Evolutionary conservation across 2,797 vertebrate genomes (phyloP).

Genomic region (Capromys pilorides): DNA sequence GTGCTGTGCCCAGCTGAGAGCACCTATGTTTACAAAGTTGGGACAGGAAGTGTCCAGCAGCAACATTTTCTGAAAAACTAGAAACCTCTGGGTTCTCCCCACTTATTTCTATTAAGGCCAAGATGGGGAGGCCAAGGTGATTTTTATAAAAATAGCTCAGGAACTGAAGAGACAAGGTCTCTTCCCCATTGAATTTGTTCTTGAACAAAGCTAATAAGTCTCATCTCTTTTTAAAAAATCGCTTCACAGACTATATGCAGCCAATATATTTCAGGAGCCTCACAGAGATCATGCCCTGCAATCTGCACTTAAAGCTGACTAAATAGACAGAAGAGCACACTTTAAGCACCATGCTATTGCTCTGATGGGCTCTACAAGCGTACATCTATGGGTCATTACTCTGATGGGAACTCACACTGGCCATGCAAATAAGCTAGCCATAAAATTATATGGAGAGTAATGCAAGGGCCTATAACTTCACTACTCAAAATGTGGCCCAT

Average conservation of each 20-base stretch:
- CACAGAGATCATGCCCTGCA: neutral
- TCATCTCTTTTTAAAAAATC: neutral
- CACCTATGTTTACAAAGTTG: neutral
- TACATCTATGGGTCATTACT: neutral
- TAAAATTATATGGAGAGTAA: neutral
- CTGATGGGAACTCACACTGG: neutral
- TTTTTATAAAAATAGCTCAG: constrained; percentile 34
- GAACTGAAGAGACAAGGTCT: neutral
- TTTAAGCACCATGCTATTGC: neutral
- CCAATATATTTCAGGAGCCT: constrained; percentile 25
- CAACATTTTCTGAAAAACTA: constrained; percentile 2
- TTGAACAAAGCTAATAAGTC: constrained; percentile 19
- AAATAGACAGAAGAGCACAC: neutral
- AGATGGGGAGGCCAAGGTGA: neutral
- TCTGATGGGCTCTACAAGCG: neutral
- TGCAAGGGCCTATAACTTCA: neutral
- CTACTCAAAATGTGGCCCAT: neutral
- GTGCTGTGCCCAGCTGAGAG: neutral
- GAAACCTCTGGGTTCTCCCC: neutral
- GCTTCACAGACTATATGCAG: neutral
- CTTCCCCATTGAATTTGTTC: constrained; percentile 19
- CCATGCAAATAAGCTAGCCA: neutral
- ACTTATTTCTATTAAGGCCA: constrained; percentile 7
- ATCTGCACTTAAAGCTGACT: neutral
- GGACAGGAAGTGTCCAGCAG: neutral